These are phyloP conservation scores for Montipora cactus DNA, from an alignment of 64 coral and sea anemone genomes.

Conservation along the genomic window DNA sequence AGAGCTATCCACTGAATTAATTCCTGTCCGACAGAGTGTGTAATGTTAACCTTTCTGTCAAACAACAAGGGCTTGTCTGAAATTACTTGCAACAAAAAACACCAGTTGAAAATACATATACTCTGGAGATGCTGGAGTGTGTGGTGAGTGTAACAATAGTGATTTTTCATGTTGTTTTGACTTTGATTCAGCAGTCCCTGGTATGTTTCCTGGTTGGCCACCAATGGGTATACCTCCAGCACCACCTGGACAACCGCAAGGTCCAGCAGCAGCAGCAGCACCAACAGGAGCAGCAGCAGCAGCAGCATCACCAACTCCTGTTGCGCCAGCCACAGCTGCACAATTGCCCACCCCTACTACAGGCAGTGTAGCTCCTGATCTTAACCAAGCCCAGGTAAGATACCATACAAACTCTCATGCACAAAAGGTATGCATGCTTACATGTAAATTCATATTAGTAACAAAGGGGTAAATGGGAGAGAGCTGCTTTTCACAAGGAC, in stretches of 20 bases:
- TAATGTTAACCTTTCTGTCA: too few relatives aligned
- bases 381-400: conserved; percentile 29
- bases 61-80: too few relatives aligned
- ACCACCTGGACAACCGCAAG: conserved; percentile 52
- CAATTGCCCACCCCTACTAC: conserved; percentile 27
- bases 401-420: neutral
- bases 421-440: too few relatives aligned
- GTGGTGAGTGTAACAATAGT: neutral
- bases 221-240: conserved; percentile 80
- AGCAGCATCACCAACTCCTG: conserved; percentile 59
- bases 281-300: conserved; percentile 45
- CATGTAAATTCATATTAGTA: too few relatives aligned
- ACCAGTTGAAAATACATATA: too few relatives aligned
- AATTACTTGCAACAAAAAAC: too few relatives aligned
- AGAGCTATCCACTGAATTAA: too few relatives aligned
- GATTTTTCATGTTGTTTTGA: neutral
- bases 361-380: conserved; percentile 20
- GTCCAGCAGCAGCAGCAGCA: conserved; percentile 25
- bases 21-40: too few relatives aligned
- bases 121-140: neutral
- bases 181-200: conserved; percentile 18
- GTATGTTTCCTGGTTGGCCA: conserved; percentile 97
- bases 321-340: conserved; percentile 26
- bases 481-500: too few relatives aligned
- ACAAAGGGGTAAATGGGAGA: too few relatives aligned